Conservation (phyloP, 2,888 invertebrate species). For the Taphrorychus bicolor region DNA sequence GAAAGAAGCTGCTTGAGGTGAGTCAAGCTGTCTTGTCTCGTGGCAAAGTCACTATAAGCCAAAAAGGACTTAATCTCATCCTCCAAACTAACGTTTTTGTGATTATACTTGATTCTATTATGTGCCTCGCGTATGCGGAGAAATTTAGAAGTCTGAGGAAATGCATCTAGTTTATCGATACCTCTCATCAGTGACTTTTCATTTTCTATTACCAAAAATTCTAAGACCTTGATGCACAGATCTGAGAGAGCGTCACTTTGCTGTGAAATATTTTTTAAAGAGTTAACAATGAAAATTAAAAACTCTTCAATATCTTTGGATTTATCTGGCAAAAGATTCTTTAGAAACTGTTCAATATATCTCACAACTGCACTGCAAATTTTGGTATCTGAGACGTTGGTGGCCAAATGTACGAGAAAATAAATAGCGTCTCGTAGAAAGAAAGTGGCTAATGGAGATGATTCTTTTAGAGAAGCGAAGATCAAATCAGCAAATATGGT, state of each 20-base stretch:
- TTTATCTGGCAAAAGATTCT: slow-evolving; percentile 59
- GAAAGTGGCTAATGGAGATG: slow-evolving; percentile 60
- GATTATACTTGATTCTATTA: slow-evolving; percentile 53
- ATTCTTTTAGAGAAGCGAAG: slow-evolving; percentile 54
- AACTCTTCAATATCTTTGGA: slow-evolving; percentile 60
- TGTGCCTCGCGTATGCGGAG: slow-evolving; percentile 53
- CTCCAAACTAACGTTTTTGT: slow-evolving; percentile 50
- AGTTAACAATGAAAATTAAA: slow-evolving; percentile 63
- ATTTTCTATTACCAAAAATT: slow-evolving; percentile 65
- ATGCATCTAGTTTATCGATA: slow-evolving; percentile 62
- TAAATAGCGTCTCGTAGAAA: slow-evolving; percentile 66
- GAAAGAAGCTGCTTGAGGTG: slow-evolving; percentile 64
- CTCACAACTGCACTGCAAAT: slow-evolving; percentile 53
- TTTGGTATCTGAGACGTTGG: slow-evolving; percentile 51
- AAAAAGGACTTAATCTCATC: slow-evolving; percentile 64
- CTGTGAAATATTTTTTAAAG: slow-evolving; percentile 56
- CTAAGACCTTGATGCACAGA: slow-evolving; percentile 60
- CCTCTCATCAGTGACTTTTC: slow-evolving; percentile 59
- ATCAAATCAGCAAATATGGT: slow-evolving; percentile 60
- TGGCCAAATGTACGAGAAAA: slow-evolving; percentile 64
- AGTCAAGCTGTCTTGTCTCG: slow-evolving; percentile 64
- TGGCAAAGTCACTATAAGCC: slow-evolving; percentile 53
- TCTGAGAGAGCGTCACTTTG: slow-evolving; percentile 51
- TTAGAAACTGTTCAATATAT: slow-evolving; percentile 61
- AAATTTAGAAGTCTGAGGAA: slow-evolving; percentile 60